These are phyloP conservation scores for Antitype chi DNA, from an alignment of 2,888 invertebrate species.

Conservation along the genomic window DNA sequence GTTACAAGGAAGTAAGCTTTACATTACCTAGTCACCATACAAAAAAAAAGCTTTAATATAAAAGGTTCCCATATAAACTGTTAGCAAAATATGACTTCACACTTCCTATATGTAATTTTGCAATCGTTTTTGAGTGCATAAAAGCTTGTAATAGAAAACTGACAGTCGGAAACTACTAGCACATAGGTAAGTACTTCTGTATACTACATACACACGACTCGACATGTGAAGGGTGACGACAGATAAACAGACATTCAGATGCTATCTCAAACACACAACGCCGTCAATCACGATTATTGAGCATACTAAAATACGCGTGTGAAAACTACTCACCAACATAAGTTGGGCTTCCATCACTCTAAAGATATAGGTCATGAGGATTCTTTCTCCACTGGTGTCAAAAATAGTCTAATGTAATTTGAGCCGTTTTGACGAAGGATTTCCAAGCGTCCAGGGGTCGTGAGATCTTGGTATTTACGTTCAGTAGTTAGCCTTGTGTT, in stretches of 20 bases:
- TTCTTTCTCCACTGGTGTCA: conserved; percentile 62
- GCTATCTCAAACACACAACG: conserved; percentile 74
- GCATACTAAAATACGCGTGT: conserved; percentile 66
- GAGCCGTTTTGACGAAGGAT: conserved; percentile 46
- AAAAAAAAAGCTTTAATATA: conserved; percentile 27
- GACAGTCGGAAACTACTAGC: conserved; percentile 23
- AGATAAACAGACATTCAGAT: conserved; percentile 74
- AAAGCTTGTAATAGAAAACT: conserved; percentile 50
- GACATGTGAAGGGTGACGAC: conserved; percentile 77
- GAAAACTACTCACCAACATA: conserved; percentile 64
- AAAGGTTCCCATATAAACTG: conserved; percentile 16
- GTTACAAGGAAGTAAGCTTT: conserved; percentile 31
- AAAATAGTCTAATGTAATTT: conserved; percentile 47
- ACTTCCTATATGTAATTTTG: conserved; percentile 47
- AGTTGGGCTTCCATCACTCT: conserved; percentile 39
- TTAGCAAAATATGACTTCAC: conserved; percentile 23
- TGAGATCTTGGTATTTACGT: conserved; percentile 62
- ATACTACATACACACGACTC: conserved; percentile 30
- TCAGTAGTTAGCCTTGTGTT: conserved; percentile 73
- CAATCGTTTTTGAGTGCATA: conserved; percentile 35
- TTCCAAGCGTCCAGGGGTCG: conserved; percentile 45
- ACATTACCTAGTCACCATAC: conserved; percentile 6
- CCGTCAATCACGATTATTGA: conserved; percentile 76
- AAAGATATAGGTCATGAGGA: conserved; percentile 54
- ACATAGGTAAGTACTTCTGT: conserved; percentile 13